phyloP scores from a whole-genome alignment of 2,888 invertebrate genomes.

The Latrodectus elegans region DNA sequence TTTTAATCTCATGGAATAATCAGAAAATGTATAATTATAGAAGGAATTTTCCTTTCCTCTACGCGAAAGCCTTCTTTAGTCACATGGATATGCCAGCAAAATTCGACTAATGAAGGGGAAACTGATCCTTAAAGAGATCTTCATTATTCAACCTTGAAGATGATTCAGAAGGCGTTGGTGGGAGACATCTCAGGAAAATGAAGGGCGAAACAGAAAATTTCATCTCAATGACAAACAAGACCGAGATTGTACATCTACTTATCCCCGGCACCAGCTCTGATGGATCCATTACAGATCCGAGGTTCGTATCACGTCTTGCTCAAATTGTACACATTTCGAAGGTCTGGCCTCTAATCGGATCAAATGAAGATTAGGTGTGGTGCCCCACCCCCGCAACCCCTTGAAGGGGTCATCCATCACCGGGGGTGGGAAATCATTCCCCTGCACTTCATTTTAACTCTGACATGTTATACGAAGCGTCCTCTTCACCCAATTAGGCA shows the following conservation, averaged over 20 bases:
- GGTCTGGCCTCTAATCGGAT: conserved; percentile 65
- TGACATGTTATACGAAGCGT: conserved; percentile 63
- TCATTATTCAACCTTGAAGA: too few relatives aligned
- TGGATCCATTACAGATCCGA: conserved; percentile 51
- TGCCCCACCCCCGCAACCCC: conserved; percentile 23
- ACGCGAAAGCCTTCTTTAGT: too few relatives aligned
- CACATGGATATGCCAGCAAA: too few relatives aligned
- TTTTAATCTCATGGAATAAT: too few relatives aligned
- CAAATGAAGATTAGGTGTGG: conserved; percentile 66
- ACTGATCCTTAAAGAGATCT: too few relatives aligned
- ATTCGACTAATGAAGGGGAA: too few relatives aligned
- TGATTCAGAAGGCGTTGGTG: too few relatives aligned
- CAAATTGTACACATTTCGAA: conserved; percentile 59
- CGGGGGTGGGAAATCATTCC: conserved; percentile 39
- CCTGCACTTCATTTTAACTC: conserved; percentile 61
- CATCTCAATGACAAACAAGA: conserved; percentile 46
- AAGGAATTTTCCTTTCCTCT: too few relatives aligned
- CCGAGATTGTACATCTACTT: conserved; percentile 38
- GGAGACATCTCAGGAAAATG: not conserved
- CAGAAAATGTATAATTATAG: too few relatives aligned
- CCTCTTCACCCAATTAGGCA: conserved; percentile 61
- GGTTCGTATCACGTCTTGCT: conserved; percentile 46
- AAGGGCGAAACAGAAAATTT: conserved; percentile 11
- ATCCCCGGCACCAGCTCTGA: conserved; percentile 26
- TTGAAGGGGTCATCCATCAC: conserved; percentile 59